Evolutionary conservation across 2,113 vertebrate species (phyloP).

Genomic region (Clarias magur): DNA sequence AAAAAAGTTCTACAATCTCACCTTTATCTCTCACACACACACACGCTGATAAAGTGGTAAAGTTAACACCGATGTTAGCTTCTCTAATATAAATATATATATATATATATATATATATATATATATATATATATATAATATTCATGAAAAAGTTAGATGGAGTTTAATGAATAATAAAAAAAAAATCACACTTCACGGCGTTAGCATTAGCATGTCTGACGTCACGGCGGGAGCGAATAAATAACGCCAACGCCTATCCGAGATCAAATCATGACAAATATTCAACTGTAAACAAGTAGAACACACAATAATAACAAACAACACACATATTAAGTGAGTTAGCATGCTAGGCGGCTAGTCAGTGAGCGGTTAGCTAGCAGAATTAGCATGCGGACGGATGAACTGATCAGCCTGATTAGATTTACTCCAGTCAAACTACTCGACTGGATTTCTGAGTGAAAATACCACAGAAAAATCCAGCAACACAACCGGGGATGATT

Average conservation of each 20-base stretch:
- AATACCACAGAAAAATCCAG: too few species aligned
- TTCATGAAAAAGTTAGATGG: too few species aligned
- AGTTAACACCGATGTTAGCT: too few species aligned
- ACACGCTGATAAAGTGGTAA: not conserved
- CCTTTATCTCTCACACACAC: not conserved
- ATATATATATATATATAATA: too few species aligned
- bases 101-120: too few species aligned
- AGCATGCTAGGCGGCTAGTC: too few species aligned
- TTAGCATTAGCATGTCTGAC: slow-evolving; percentile 3
- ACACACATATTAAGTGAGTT: not conserved
- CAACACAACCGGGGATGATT: too few species aligned
- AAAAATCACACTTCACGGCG: not conserved
- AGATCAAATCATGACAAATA: not conserved
- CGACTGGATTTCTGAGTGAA: too few species aligned
- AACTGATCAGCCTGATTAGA: not conserved
- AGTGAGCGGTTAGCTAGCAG: not conserved
- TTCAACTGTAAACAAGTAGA: not conserved
- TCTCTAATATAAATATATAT: too few species aligned
- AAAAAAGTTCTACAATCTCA: not conserved
- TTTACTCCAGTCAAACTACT: not conserved
- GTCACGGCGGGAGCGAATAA: not conserved
- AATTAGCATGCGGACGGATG: not conserved
- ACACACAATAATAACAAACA: too few species aligned
- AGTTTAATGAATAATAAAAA: not conserved
- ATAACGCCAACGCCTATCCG: slow-evolving; percentile 1